Evolutionary conservation across 37 sponge, comb jelly and placozoan species (phyloP).

Genomic region (Amphimedon queenslandica): DNA sequence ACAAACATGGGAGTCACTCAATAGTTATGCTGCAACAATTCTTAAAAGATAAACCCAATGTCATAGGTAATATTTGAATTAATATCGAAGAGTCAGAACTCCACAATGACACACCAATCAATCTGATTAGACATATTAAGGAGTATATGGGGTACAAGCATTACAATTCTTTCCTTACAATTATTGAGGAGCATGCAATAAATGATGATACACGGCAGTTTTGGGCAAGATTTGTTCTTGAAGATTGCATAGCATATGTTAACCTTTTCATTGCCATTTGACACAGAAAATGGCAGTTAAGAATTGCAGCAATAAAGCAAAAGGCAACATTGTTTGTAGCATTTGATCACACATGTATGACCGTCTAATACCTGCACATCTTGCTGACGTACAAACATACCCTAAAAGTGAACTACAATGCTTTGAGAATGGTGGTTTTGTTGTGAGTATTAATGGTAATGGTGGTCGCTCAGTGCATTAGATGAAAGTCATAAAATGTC

Average conservation of each 20-base stretch:
- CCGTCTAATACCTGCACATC: constrained; percentile 12
- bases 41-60: neutral
- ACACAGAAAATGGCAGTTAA: constrained; percentile 22
- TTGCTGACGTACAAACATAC: constrained; percentile 5
- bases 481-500: constrained; percentile 34
- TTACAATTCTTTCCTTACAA: neutral
- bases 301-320: constrained; percentile 23
- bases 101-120: neutral
- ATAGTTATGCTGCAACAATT: neutral
- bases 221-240: constrained; percentile 26
- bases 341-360: constrained; percentile 23
- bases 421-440: constrained; percentile 21
- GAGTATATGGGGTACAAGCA: neutral
- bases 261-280: constrained; percentile 17
- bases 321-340: constrained; percentile 30
- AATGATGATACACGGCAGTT: constrained; percentile 34
- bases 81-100: neutral
- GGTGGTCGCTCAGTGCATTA: constrained; percentile 12
- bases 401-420: neutral
- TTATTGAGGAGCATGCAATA: constrained; percentile 3
- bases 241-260: constrained; percentile 25
- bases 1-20: constrained; percentile 11
- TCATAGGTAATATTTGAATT: neutral
- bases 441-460: neutral
- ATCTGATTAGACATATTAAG: neutral